phyloP scores from a whole-genome alignment of 2,113 vertebrate species.

The Grantiella picta region DNA sequence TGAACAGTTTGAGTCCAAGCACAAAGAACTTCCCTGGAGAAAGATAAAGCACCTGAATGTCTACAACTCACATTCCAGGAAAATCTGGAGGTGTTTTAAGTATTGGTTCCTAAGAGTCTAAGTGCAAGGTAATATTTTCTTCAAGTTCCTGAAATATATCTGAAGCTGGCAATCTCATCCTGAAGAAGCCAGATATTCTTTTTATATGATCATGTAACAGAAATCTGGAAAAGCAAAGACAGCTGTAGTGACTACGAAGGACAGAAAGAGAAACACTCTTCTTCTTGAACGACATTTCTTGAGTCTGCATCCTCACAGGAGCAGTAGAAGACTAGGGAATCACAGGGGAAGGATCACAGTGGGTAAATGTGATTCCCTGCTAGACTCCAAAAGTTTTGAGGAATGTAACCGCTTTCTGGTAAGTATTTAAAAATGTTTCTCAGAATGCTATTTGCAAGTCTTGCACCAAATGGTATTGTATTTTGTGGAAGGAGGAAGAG shows the following conservation, averaged over 20 bases:
- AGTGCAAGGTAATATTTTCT: neutral
- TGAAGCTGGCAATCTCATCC: neutral
- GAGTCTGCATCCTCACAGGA: neutral
- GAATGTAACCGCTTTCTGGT: neutral
- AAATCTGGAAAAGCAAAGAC: neutral
- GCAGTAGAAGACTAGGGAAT: neutral
- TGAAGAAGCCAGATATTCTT: neutral
- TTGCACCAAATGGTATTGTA: neutral
- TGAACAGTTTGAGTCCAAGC: neutral
- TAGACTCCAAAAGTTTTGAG: neutral
- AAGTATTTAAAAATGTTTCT: neutral
- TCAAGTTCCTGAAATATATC: neutral
- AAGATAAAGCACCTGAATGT: neutral
- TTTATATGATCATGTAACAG: neutral
- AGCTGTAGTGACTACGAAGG: neutral
- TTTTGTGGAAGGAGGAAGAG: neutral
- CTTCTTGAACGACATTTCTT: neutral
- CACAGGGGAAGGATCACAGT: neutral
- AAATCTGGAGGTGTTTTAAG: neutral
- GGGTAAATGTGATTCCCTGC: neutral
- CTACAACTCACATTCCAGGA: slow-evolving; percentile 13
- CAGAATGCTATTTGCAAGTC: neutral
- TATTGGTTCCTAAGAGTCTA: neutral
- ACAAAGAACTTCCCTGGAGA: neutral
- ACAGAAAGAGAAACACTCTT: neutral